Evolutionary conservation across 2,888 invertebrate species (phyloP), one percentile per base, ranked within the genome.

Genomic region (Lutraria lutraria): DNA sequence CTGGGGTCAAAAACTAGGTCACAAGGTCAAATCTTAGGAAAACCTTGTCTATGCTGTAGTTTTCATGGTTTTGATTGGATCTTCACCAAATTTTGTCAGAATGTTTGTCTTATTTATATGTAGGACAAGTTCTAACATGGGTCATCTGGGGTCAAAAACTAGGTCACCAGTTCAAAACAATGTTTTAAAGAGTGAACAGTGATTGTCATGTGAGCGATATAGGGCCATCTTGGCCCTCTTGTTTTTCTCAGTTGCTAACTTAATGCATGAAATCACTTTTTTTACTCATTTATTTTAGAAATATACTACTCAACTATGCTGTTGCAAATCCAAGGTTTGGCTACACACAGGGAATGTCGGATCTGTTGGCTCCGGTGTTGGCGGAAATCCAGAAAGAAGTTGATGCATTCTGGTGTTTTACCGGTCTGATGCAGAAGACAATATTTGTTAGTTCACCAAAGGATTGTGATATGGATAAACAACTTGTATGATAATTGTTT

Each of bases 381-480:
- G 96, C 96, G 56, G 97, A 97, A 53, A 93, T 97, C n/a, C 96
- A 96, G 90, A 96, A 97, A 89, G 97, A 97, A 92, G 95, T 96
- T 1, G 97, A 97, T 89, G 96, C 97, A 16, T 97, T 97, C 94
- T 97, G 97, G 97, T 97, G 97, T 93, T 97, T 97, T 93, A 96
- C 95, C 15, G 97, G 97, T 25, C 96, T 97, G 83, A 97, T 97
- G 97, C 97, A 97, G 93, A 95, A 96, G 86, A 98, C 99, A 0
- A 98, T 99, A 93, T 99, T 99, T 95, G 98, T 99, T 0, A 99
- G 98, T 94, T 98, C 99, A 0, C 99, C 99, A 0, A 99, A 98
- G 6, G 99, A 99, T 96, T 98, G 98, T 95, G 99, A 99, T 96
- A 99, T 99, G 98, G 99, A 99, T 96, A 98, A 98, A 95, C 99